Evolutionary conservation across 2,797 vertebrate genomes (phyloP).

Genomic region (Pseudocheirus occidentalis): DNA sequence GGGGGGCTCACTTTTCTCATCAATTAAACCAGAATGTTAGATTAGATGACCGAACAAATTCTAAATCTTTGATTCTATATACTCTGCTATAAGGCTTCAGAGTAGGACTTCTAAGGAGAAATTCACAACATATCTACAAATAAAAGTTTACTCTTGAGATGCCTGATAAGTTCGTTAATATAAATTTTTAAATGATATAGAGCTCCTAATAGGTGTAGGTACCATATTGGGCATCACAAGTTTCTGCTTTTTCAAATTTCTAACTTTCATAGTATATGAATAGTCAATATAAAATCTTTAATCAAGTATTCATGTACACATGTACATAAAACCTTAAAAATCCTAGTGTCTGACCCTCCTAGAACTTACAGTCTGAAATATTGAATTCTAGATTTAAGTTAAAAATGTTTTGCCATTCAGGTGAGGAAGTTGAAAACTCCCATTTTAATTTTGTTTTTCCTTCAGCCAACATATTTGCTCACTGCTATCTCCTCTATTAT

Average conservation of each 20-base stretch:
- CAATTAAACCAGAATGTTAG: background rate
- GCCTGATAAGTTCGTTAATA: background rate
- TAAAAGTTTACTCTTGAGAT: background rate
- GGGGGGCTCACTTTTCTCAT: constrained; percentile 13
- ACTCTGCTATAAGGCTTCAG: background rate
- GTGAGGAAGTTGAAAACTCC: constrained; percentile 54
- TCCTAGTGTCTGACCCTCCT: background rate
- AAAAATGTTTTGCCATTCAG: constrained; percentile 41
- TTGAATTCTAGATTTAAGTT: constrained; percentile 25
- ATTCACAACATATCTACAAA: constrained; percentile 9
- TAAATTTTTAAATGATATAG: background rate
- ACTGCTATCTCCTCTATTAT: constrained; percentile 57
- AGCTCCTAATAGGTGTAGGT: background rate
- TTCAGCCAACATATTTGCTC: constrained; percentile 75
- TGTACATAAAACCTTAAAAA: background rate
- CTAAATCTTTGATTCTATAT: background rate
- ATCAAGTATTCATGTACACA: background rate
- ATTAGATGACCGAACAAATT: background rate
- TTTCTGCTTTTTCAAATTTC: background rate
- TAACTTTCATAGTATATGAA: background rate
- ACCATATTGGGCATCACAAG: background rate
- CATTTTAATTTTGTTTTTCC: constrained; percentile 68
- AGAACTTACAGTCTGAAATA: constrained; percentile 6
- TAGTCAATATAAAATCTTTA: background rate
- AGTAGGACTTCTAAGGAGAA: background rate